Conservation (phyloP, 64 coral and sea anemone genomes). For the Trachythela sp. region DNA sequence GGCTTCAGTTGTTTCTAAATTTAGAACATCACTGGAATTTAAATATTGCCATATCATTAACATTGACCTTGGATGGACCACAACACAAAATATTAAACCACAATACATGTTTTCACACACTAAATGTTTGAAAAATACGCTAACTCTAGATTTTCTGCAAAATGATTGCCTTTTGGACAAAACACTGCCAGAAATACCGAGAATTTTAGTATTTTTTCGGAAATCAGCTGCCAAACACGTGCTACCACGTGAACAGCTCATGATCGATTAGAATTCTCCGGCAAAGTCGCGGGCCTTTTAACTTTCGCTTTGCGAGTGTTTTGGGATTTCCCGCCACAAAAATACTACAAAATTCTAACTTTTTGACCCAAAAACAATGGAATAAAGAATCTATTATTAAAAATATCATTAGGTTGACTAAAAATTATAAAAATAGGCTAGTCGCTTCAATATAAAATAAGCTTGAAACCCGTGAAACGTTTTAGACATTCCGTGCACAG, state of each 20-base stretch:
- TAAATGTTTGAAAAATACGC: neutral
- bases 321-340: neutral
- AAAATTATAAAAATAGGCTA: too few species aligned
- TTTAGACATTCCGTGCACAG: neutral
- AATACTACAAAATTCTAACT: neutral
- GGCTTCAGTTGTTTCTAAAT: neutral
- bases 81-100: neutral
- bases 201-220: neutral
- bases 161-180: neutral
- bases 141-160: neutral
- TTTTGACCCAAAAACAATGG: neutral
- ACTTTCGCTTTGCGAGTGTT: neutral
- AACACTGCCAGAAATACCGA: neutral
- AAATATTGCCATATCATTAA: neutral
- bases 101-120: neutral
- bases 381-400: too few species aligned
- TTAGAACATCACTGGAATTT: neutral
- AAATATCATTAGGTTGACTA: too few species aligned
- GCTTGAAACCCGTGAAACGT: too few species aligned
- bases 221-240: neutral
- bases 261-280: neutral
- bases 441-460: too few species aligned
- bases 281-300: neutral
- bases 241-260: neutral
- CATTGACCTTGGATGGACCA: neutral